phyloP scores from a whole-genome alignment of 1,140 invertebrate genomes.

The Drosophila lacteicornis region DNA sequence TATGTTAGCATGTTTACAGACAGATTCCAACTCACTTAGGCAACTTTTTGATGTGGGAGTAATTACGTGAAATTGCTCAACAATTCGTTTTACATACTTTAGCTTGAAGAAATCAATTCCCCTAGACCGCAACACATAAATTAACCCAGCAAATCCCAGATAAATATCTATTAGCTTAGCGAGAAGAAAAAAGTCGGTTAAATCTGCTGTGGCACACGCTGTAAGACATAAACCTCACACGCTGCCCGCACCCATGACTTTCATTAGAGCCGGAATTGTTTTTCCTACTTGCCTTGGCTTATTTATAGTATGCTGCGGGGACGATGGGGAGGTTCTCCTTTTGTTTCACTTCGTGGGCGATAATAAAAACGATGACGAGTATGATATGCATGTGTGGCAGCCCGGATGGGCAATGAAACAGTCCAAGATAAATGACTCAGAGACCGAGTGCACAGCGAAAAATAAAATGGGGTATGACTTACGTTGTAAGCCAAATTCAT shows the following conservation, averaged over 20 bases:
- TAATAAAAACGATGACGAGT: slow-evolving; percentile 65
- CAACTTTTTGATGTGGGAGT: slow-evolving; percentile 40
- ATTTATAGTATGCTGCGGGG: slow-evolving; percentile 35
- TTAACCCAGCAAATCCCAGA: slow-evolving; percentile 35
- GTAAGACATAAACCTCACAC: slow-evolving; percentile 46
- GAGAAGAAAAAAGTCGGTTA: slow-evolving; percentile 20
- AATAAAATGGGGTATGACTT: background rate
- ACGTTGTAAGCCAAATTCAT: no score
- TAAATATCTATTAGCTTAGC: slow-evolving; percentile 56
- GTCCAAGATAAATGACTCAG: slow-evolving; percentile 52
- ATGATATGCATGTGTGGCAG: slow-evolving; percentile 64
- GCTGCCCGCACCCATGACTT: slow-evolving; percentile 39
- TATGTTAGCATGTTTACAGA: slow-evolving; percentile 41
- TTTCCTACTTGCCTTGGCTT: slow-evolving; percentile 44
- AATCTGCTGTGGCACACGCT: slow-evolving; percentile 46
- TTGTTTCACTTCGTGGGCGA: slow-evolving; percentile 41
- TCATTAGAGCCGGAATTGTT: slow-evolving; percentile 56
- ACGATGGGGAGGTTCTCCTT: slow-evolving; percentile 3
- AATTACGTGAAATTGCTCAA: slow-evolving; percentile 33
- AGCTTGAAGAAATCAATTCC: slow-evolving; percentile 32
- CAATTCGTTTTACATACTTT: slow-evolving; percentile 32
- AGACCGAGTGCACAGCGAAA: slow-evolving; percentile 11
- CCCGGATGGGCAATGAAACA: slow-evolving; percentile 34
- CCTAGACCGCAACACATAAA: slow-evolving; percentile 22
- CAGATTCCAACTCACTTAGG: slow-evolving; percentile 38